These are phyloP conservation scores for Steinernema khuongi DNA, from an alignment of 1,140 invertebrate genomes.

Conservation along the genomic window DNA sequence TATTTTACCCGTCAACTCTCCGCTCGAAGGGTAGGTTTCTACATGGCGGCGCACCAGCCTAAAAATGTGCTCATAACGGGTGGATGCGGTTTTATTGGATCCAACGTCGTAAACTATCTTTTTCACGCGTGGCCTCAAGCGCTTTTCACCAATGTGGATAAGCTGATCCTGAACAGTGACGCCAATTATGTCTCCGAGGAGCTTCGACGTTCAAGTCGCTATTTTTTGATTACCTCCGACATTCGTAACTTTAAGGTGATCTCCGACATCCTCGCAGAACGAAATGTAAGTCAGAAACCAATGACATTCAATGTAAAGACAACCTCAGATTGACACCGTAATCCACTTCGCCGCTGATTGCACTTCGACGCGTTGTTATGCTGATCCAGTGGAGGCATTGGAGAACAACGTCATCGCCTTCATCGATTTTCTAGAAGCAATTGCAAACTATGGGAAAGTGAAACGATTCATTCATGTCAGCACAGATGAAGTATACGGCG, in stretches of 20 bases:
- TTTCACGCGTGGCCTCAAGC: constrained; percentile 43
- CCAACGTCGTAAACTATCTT: constrained; percentile 55
- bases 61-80: constrained; percentile 56
- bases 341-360: constrained; percentile 58
- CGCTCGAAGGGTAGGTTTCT: not conserved
- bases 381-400: constrained; percentile 50
- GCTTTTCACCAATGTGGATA: constrained; percentile 56
- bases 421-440: constrained; percentile 51
- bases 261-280: constrained; percentile 33
- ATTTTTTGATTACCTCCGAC: constrained; percentile 48
- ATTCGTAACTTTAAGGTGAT: constrained; percentile 47
- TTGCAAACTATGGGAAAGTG: constrained; percentile 49
- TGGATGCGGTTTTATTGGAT: constrained; percentile 57
- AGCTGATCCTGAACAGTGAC: constrained; percentile 56
- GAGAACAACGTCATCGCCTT: constrained; percentile 57
- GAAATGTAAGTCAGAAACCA: constrained; percentile 34
- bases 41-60: constrained; percentile 25
- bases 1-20: not conserved
- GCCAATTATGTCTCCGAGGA: constrained; percentile 47
- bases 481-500: constrained; percentile 59
- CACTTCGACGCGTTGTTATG: constrained; percentile 55
- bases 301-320: not conserved
- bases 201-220: constrained; percentile 47
- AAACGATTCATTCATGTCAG: constrained; percentile 58
- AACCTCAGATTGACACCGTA: constrained; percentile 51